Conservation (phyloP, 2,888 invertebrate species). For the Dolomedes plantarius region DNA sequence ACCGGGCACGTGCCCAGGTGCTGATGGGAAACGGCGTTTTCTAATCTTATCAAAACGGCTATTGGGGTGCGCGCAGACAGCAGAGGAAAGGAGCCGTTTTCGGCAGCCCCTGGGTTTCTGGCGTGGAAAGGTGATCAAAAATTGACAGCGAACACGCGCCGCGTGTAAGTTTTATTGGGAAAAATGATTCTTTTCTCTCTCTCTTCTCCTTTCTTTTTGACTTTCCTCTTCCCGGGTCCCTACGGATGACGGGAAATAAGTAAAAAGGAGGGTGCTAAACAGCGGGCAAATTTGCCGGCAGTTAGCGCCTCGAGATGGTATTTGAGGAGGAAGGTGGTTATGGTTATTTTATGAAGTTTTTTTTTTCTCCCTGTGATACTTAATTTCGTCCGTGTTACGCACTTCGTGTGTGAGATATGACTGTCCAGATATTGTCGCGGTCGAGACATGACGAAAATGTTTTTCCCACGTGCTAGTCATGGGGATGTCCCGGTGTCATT, state of each 20-base stretch:
- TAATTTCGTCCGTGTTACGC: no score
- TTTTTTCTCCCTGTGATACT: no score
- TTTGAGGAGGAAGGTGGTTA: no score
- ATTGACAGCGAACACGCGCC: conserved; percentile 48
- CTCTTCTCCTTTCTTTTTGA: background rate
- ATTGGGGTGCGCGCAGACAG: conserved; percentile 27
- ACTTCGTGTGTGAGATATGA: no score
- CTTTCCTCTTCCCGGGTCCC: background rate
- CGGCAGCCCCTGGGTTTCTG: conserved; percentile 34
- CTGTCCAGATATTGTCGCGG: no score
- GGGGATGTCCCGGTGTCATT: no score
- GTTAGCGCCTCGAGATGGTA: no score
- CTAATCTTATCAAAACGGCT: conserved; percentile 70
- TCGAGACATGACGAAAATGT: no score
- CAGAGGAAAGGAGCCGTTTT: conserved; percentile 52
- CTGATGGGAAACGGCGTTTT: conserved; percentile 45
- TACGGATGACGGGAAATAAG: conserved; percentile 8
- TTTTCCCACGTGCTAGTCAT: no score
- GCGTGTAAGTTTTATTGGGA: conserved; percentile 9
- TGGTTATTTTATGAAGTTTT: no score
- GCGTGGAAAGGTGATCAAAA: conserved; percentile 56
- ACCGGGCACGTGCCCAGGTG: conserved; percentile 64
- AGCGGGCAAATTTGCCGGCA: background rate
- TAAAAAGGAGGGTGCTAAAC: conserved; percentile 14
- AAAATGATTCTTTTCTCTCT: conserved; percentile 10